Conservation (phyloP, 2,797 vertebrate species). For the Scarus forsteni region DNA sequence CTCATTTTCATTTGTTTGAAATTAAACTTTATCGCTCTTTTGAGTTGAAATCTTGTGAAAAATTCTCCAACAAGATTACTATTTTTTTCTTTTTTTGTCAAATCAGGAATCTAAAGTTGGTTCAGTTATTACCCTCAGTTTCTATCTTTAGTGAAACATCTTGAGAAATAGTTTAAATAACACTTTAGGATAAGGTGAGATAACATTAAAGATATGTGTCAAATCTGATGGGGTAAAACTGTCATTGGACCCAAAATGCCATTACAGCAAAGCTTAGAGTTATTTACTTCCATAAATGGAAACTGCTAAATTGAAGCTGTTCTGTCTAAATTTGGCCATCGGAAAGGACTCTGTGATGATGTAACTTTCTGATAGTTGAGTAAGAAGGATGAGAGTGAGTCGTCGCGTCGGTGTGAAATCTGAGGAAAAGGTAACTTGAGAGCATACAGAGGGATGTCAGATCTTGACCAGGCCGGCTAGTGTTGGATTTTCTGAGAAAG, state of each 20-base stretch:
- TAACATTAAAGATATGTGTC: no score
- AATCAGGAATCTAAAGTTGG: no score
- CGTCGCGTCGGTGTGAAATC: slow-evolving; percentile 31
- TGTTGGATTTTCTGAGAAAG: slow-evolving; percentile 42
- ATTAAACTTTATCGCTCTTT: no score
- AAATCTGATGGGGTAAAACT: no score
- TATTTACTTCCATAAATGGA: slow-evolving; percentile 19
- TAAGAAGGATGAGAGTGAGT: slow-evolving; percentile 24
- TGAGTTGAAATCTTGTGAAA: no score
- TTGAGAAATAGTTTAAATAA: no score
- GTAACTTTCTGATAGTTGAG: slow-evolving; percentile 21
- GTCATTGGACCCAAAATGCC: neutral
- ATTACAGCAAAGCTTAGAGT: neutral
- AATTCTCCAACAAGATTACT: no score
- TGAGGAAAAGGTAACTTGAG: slow-evolving; percentile 40
- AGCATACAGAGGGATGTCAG: neutral
- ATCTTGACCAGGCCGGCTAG: neutral
- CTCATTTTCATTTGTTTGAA: no score
- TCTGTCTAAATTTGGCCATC: slow-evolving; percentile 30
- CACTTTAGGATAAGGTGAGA: no score
- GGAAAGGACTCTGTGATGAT: slow-evolving; percentile 6
- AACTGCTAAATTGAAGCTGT: slow-evolving; percentile 1
- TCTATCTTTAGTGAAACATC: no score
- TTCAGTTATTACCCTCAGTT: no score
- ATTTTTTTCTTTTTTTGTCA: no score